phyloP scores from a whole-genome alignment of 2,797 vertebrate genomes.

The Oreonectes daqikongensis region DNA sequence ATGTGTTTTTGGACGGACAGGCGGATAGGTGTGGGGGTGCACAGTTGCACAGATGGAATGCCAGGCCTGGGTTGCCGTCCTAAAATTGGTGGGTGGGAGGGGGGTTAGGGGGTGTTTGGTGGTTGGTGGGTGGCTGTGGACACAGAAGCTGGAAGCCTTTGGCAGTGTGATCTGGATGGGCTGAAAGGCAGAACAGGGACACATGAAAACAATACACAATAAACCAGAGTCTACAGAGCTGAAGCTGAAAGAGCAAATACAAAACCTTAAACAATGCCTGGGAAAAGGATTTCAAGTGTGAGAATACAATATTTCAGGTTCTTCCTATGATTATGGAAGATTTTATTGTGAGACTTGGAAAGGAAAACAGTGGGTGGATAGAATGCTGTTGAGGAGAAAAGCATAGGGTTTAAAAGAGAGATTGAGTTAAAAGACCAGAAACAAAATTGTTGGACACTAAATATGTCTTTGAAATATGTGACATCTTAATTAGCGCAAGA shows the following conservation, averaged over 20 bases:
- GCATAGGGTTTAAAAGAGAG: background rate
- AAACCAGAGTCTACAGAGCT: slow-evolving; percentile 17
- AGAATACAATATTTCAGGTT: background rate
- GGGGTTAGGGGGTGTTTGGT: slow-evolving; percentile 21
- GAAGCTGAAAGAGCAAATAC: slow-evolving; percentile 39
- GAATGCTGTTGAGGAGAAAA: background rate
- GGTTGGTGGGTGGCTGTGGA: slow-evolving; percentile 37
- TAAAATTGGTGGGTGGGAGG: slow-evolving; percentile 41
- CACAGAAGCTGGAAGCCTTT: slow-evolving; percentile 4
- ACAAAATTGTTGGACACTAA: too few species aligned
- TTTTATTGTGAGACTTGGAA: slow-evolving; percentile 2
- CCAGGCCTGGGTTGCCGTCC: slow-evolving; percentile 35
- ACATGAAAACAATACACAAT: slow-evolving; percentile 46
- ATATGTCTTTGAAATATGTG: too few species aligned
- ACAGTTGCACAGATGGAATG: slow-evolving; percentile 55
- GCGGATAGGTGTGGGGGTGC: slow-evolving; percentile 14
- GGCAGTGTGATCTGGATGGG: slow-evolving; percentile 41
- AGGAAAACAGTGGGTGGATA: background rate
- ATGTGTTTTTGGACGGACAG: slow-evolving; percentile 34
- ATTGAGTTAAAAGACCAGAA: background rate
- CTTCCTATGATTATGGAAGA: slow-evolving; percentile 2
- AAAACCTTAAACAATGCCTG: slow-evolving; percentile 36
- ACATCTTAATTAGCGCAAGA: too few species aligned
- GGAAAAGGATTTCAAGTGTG: slow-evolving; percentile 7
- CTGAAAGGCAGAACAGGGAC: slow-evolving; percentile 27